Evolutionary conservation across 2,113 vertebrate species (phyloP).

Genomic region (Nycticryphes semicollaris): DNA sequence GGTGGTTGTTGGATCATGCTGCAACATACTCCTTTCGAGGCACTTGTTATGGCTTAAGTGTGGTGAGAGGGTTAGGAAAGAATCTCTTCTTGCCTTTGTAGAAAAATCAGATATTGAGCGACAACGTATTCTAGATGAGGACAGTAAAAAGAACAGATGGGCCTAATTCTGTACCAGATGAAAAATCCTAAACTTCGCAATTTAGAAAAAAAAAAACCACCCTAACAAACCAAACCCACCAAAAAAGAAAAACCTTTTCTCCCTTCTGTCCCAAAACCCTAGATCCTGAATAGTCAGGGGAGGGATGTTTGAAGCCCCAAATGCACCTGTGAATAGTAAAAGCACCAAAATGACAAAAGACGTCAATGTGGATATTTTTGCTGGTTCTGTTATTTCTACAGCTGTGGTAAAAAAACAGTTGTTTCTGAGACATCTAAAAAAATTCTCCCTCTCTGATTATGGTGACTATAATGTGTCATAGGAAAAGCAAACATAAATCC

Average conservation of each 20-base stretch:
- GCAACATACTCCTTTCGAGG: background rate
- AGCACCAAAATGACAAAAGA: background rate
- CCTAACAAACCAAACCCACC: no score
- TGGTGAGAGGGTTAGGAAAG: background rate
- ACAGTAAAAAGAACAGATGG: no score
- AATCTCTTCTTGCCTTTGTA: background rate
- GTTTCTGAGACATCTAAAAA: background rate
- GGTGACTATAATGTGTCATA: background rate
- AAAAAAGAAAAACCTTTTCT: no score
- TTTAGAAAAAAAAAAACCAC: no score
- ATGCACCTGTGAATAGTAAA: background rate
- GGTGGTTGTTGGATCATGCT: background rate
- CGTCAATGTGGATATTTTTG: accelerated
- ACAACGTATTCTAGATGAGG: no score
- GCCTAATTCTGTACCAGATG: no score
- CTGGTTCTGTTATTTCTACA: background rate
- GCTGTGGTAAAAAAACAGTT: background rate
- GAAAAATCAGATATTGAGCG: background rate
- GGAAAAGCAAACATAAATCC: background rate
- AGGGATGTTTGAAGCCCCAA: background rate
- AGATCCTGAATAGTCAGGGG: background rate
- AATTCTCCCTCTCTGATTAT: background rate
- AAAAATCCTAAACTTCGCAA: no score
- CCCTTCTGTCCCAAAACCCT: background rate
- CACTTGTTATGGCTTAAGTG: background rate